These are phyloP conservation scores for Pachydiplax longipennis DNA, from an alignment of 2,888 invertebrate species.

Conservation along the genomic window DNA sequence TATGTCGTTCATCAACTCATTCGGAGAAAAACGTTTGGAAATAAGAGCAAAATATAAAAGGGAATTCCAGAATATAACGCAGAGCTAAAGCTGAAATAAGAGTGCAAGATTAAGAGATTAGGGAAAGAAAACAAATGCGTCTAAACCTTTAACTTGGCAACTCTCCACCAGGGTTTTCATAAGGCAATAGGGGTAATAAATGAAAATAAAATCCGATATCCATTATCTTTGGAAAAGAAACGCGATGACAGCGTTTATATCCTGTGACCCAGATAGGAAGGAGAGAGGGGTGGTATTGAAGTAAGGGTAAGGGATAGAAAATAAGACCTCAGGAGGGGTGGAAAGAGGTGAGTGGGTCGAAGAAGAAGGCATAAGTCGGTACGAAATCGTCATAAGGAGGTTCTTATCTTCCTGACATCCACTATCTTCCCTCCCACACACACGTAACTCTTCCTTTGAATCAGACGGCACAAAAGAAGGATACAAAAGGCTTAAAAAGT, in stretches of 20 bases:
- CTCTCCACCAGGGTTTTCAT: neutral
- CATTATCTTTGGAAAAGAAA: slow-evolving; percentile 2
- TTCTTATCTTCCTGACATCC: neutral
- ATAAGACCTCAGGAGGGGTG: neutral
- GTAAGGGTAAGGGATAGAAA: neutral
- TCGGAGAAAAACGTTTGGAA: neutral
- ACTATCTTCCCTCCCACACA: neutral
- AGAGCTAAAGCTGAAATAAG: too few relatives aligned
- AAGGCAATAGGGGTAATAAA: slow-evolving; percentile 6
- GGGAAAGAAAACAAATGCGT: slow-evolving; percentile 15
- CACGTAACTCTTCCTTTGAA: neutral
- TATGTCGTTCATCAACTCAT: too few relatives aligned
- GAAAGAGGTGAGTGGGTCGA: neutral
- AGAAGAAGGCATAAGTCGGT: neutral
- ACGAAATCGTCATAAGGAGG: neutral
- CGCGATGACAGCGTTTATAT: slow-evolving; percentile 36
- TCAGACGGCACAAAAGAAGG: neutral
- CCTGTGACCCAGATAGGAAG: slow-evolving; percentile 7
- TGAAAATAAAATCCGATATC: slow-evolving; percentile 34
- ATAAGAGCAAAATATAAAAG: neutral
- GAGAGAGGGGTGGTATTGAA: neutral
- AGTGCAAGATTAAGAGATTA: neutral
- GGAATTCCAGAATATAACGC: neutral
- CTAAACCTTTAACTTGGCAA: neutral
- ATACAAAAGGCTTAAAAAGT: neutral